These are phyloP conservation scores for Speoplatyrhinus poulsoni DNA, from an alignment of 2,113 vertebrate genomes.

Conservation along the genomic window DNA sequence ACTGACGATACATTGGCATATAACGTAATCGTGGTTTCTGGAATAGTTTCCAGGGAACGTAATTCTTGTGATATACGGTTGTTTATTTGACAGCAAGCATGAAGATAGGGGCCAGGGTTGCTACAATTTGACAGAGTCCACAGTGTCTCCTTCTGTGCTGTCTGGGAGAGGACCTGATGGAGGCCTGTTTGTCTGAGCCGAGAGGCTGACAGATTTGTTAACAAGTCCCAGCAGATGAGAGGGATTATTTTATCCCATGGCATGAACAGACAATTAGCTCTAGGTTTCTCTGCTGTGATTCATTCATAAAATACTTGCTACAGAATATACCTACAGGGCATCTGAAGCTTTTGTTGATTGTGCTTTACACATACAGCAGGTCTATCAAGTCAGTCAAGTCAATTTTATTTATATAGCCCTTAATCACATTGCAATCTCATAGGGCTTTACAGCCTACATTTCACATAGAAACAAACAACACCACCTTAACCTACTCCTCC, in stretches of 20 bases:
- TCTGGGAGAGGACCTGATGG: slow-evolving; percentile 75
- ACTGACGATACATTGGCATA: no score
- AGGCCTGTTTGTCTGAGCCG: slow-evolving; percentile 82
- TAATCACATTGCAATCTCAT: no score
- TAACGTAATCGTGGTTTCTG: no score
- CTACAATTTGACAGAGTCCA: slow-evolving; percentile 26
- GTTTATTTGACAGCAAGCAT: slow-evolving; percentile 38
- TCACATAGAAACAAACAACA: no score
- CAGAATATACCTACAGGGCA: no score
- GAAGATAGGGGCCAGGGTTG: slow-evolving; percentile 11
- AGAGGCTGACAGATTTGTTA: slow-evolving; percentile 85
- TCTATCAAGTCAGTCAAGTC: no score
- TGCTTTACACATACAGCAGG: slow-evolving; percentile 7
- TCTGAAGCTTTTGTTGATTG: no score
- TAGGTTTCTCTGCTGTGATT: slow-evolving; percentile 47
- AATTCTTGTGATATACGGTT: no score
- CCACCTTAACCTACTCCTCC: no score
- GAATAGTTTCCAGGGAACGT: no score
- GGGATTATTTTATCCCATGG: slow-evolving; percentile 82
- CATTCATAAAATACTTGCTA: slow-evolving; percentile 2
- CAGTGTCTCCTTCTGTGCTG: slow-evolving; percentile 43
- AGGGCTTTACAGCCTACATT: no score
- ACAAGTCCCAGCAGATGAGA: slow-evolving; percentile 84
- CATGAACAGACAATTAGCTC: slow-evolving; percentile 66
- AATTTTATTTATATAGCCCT: no score